These are phyloP conservation scores for Philonicus albiceps DNA, from an alignment of 2,888 invertebrate species.

Conservation along the genomic window DNA sequence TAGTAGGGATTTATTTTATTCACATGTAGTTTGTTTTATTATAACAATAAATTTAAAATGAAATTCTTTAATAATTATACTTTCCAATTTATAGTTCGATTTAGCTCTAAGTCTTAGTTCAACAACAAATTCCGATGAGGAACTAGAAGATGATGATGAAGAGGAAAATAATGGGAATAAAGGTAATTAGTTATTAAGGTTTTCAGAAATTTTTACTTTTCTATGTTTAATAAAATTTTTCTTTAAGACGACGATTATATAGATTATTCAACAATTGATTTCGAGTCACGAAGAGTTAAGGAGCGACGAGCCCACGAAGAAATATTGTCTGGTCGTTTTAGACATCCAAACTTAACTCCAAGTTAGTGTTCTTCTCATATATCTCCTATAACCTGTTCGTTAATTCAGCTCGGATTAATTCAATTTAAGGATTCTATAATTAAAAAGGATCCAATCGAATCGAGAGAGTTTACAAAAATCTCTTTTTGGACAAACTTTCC, in stretches of 20 bases:
- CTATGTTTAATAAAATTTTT: neutral
- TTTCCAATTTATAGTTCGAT: constrained; percentile 54
- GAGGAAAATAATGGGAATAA: constrained; percentile 58
- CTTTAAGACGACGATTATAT: constrained; percentile 59
- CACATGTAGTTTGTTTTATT: no score
- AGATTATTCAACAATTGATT: constrained; percentile 63
- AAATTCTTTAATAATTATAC: neutral
- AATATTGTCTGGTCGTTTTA: constrained; percentile 61
- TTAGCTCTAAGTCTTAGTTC: constrained; percentile 60
- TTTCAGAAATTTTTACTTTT: neutral
- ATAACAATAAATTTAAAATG: no score
- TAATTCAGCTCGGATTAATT: no score
- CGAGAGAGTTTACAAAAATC: no score
- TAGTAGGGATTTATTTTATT: no score
- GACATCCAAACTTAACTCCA: constrained; percentile 62
- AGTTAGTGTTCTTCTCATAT: constrained; percentile 54
- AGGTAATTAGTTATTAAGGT: neutral
- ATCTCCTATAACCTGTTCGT: no score
- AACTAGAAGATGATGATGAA: constrained; percentile 60
- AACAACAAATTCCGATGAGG: constrained; percentile 60
- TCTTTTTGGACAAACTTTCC: no score
- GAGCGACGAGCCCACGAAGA: constrained; percentile 63
- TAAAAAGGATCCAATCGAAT: no score
- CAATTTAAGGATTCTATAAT: no score
- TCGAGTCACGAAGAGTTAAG: constrained; percentile 61